Percentiles rank a stretch among this genome's conserved stretches.
phyloP scores from a whole-genome alignment of 1,140 invertebrate genomes.

The Steinernema feltiae region DNA sequence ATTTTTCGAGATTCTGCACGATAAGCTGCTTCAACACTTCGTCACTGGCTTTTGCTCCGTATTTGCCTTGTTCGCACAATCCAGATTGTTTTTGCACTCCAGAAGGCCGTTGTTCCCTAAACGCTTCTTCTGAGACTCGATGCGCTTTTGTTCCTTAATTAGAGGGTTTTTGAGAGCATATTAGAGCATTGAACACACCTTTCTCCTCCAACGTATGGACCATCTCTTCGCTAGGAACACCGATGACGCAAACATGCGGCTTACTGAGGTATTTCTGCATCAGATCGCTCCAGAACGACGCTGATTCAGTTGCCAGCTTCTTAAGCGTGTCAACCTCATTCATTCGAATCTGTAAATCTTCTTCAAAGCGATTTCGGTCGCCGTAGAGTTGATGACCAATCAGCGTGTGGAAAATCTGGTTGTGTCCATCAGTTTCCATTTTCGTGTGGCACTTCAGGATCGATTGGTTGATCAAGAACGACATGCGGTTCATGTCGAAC shows the following conservation, averaged over 20 bases:
- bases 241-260: slow-evolving; percentile 60
- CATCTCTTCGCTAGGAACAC: slow-evolving; percentile 59
- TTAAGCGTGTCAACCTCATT: slow-evolving; percentile 68
- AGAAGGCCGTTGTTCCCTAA: slow-evolving; percentile 69
- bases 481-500: slow-evolving; percentile 72
- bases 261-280: slow-evolving; percentile 69
- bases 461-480: slow-evolving; percentile 68
- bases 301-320: slow-evolving; percentile 65
- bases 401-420: slow-evolving; percentile 69
- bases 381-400: slow-evolving; percentile 79
- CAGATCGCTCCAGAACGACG: slow-evolving; percentile 70
- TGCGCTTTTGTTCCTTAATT: slow-evolving; percentile 61
- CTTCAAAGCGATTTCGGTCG: slow-evolving; percentile 63
- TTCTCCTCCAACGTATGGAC: slow-evolving; percentile 58
- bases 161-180: slow-evolving; percentile 55
- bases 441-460: slow-evolving; percentile 65
- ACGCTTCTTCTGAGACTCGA: slow-evolving; percentile 65
- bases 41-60: slow-evolving; percentile 58
- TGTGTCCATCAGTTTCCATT: slow-evolving; percentile 72
- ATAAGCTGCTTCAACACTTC: slow-evolving; percentile 49
- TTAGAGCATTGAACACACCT: slow-evolving; percentile 67
- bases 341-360: slow-evolving; percentile 71
- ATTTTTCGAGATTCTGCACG: slow-evolving; percentile 67
- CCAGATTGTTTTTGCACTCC: slow-evolving; percentile 65
- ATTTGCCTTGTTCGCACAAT: slow-evolving; percentile 70